A percentile compares a stretch with the other conserved stretches of the same genome.
phyloP scores from a whole-genome alignment of 2,888 invertebrate species.

The Aporophyla lueneburgensis region DNA sequence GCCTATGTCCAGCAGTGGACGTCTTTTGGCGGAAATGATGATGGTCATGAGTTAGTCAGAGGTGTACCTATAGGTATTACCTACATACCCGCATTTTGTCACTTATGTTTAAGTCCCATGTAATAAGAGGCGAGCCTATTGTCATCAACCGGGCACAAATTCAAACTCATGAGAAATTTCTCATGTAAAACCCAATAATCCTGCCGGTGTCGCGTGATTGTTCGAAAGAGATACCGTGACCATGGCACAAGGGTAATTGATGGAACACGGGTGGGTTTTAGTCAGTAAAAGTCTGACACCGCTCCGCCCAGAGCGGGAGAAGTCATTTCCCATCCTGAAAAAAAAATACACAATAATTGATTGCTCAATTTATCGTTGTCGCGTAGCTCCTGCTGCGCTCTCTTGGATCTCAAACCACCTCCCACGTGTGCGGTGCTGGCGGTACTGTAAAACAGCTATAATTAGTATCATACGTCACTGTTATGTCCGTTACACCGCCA shows the following conservation, averaged over 20 bases:
- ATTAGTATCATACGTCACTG: conserved; percentile 14
- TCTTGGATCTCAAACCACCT: not conserved
- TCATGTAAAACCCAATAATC: not conserved
- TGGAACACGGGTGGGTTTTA: too few relatives aligned
- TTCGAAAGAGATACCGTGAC: too few relatives aligned
- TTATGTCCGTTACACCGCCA: conserved; percentile 1
- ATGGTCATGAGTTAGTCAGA: too few relatives aligned
- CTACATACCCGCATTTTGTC: not conserved
- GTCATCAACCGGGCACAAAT: not conserved
- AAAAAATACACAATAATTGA: too few relatives aligned
- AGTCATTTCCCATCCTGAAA: too few relatives aligned
- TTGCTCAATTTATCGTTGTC: not conserved
- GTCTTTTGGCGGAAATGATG: too few relatives aligned
- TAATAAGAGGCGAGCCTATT: not conserved
- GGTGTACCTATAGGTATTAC: too few relatives aligned
- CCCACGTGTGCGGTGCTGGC: not conserved
- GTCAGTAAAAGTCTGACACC: too few relatives aligned
- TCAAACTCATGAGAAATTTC: not conserved
- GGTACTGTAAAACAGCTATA: conserved; percentile 6
- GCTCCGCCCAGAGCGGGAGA: too few relatives aligned
- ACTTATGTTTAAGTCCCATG: not conserved
- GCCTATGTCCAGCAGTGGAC: too few relatives aligned
- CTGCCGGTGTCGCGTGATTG: too few relatives aligned
- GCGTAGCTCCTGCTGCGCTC: conserved; percentile 6
- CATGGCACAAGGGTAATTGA: too few relatives aligned